Conservation (phyloP, 1,140 invertebrate genomes). For the Lepeophtheirus salmonis region DNA sequence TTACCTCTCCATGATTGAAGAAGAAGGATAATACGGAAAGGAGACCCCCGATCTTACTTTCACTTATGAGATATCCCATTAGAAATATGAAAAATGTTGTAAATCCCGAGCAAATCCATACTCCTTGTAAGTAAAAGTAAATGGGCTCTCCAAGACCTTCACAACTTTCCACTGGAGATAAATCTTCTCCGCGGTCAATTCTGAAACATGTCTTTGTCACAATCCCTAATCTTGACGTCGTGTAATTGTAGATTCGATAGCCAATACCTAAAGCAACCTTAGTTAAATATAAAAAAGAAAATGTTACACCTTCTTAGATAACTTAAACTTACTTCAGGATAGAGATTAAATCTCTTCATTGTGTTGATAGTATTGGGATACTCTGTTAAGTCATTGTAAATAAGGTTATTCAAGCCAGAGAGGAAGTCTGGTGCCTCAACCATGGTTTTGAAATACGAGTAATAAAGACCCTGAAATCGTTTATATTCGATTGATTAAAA, state of each 20-base stretch:
- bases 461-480: conserved; percentile 55
- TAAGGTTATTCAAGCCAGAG: conserved; percentile 39
- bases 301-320: neutral
- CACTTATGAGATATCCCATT: conserved; percentile 36
- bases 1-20: conserved; percentile 51
- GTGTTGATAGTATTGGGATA: conserved; percentile 58
- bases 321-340: conserved; percentile 46
- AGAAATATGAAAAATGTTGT: conserved; percentile 42
- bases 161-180: conserved; percentile 48
- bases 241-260: conserved; percentile 33
- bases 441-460: conserved; percentile 64
- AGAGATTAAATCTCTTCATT: conserved; percentile 55
- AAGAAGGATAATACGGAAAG: conserved; percentile 47
- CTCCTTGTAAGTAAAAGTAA: conserved; percentile 49
- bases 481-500: neutral
- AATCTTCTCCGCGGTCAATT: conserved; percentile 40
- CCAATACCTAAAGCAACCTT: conserved; percentile 38
- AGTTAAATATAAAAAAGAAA: conserved; percentile 21
- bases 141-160: conserved; percentile 52
- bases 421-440: conserved; percentile 42
- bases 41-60: conserved; percentile 44
- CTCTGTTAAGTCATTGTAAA: conserved; percentile 52
- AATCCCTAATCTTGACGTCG: conserved; percentile 26
- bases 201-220: conserved; percentile 31
- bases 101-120: conserved; percentile 43